Base-by-base conservation (phyloP, 2,888 invertebrate genomes). In the Drosophila recens region DNA sequence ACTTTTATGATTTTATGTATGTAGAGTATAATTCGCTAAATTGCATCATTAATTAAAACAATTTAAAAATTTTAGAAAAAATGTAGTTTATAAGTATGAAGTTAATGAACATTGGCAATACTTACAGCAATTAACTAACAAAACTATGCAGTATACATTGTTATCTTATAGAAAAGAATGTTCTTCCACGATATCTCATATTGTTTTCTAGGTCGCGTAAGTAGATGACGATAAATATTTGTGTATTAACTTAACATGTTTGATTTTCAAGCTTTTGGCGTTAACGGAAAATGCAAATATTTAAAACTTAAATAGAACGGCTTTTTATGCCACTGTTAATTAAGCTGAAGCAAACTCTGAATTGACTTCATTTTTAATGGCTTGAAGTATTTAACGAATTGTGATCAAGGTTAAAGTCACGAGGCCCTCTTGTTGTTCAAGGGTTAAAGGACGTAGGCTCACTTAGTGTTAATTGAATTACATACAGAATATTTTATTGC, bases 401-500 rank as follows among this genome's bases (percentile, higher is more conserved):
- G 54, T 30, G 52, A 48, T 59, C 36, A 6, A 45, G 33, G 48
- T 68, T 46, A 34, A 45, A 27, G 51, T 45, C 54, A 52, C 9
- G 38, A 27, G 34, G 10, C 13, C 36, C 36, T 61, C 15, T 34
- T 48, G 15, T 43, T 36, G 46, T 62, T 56, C 49, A 42, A 34
- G 5, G 43, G 20, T 40, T 20, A 34, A 30, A 34, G 34, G n/a
- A 49, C 43, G 23, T 23, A n/a, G 15, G 45, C 48, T 23, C 4
- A 53, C 13, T 59, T 52, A 27, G 57, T 59, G 68, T 59, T 85
- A 85, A 82, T 87, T 88, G 57, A 88, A 88, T 86, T 82, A 82
- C 70, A 72, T 68, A 42, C 49, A 46, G 34, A 66, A 53, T 52
- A 63, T 66, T 54, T 64, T 46, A 40, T 64, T 49, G 48, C 30